Base-by-base conservation (phyloP, 2,113 vertebrate species). In the Xiphorhynchus elegans region DNA sequence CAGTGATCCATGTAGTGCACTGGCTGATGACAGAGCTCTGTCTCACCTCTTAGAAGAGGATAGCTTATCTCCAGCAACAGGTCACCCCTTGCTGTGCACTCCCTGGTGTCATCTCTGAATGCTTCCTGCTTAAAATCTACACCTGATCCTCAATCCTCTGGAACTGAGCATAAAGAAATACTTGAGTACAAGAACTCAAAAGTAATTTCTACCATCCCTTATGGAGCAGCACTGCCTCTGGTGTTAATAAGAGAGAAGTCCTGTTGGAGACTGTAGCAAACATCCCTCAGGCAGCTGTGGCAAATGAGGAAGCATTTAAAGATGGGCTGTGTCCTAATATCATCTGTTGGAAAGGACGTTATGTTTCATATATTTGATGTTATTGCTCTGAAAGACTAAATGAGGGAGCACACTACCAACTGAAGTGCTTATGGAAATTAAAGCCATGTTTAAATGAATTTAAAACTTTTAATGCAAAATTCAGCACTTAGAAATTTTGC, bases 391-490 rank as follows among this genome's bases (percentile, higher is more conserved):
- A 82, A 87, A 87, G 37, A 73, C 62, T 89, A 81, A 89, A 91
- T 3, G 28, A 63, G 39, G 81, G 83, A 81, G 35, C 39, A 58
- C 8, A 11, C 59, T 78, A 70, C 42, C 84, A 91, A 59, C 26
- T 78, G 73, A 84, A 84, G 31, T 64, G 64, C 72, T 95, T 82
- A 39, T 75, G 60, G 81, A 95, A 92, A 95, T 96, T 82, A 82
- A 95, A 89, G 78, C 73, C n/a, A 9, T 23, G 37, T 87, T 94
- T 87, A 94, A 96, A 92, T 72, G 24, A 70, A 92, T 87, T 91
- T 82, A 35, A 82, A 72, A 37, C 63, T 95, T 92, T 92, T 92
- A 95, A 87, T 89, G 64, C n/a, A 94, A 87, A 95, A 92, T 92
- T 75, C 77, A 95, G 37, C 70, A 90, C 87, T 88, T 93, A 77